Conservation (phyloP, 2,797 vertebrate genomes). For the Amazona ochrocephala region DNA sequence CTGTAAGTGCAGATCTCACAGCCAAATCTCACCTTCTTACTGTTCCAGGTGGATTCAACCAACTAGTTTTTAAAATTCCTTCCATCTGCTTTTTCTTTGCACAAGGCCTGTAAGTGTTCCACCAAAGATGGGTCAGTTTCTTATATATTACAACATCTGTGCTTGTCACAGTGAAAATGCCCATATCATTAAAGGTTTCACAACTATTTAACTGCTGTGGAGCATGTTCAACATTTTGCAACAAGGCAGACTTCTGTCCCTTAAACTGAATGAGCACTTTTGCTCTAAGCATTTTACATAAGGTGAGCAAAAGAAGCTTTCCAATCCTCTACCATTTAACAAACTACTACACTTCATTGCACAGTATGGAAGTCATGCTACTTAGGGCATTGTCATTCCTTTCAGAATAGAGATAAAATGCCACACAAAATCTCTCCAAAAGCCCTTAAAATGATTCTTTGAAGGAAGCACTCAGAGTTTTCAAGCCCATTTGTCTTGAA, state of each 20-base stretch:
- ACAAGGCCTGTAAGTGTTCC: background rate
- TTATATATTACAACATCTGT: background rate
- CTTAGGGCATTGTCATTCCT: slow-evolving; percentile 35
- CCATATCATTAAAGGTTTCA: background rate
- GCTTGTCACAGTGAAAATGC: background rate
- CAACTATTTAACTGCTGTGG: background rate
- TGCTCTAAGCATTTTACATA: slow-evolving; percentile 22
- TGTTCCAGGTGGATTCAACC: background rate
- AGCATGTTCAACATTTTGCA: slow-evolving; percentile 27
- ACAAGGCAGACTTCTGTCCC: slow-evolving; percentile 15
- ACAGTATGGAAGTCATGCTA: background rate
- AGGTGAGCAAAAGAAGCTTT: background rate
- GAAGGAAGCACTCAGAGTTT: slow-evolving; percentile 29
- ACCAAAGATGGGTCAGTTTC: background rate
- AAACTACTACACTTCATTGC: background rate
- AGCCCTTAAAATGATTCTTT: slow-evolving; percentile 48
- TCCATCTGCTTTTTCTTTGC: background rate
- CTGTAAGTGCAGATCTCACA: background rate
- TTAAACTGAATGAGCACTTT: slow-evolving; percentile 31
- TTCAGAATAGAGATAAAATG: slow-evolving; percentile 19
- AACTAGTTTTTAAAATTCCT: background rate
- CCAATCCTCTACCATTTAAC: background rate
- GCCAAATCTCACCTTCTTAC: background rate
- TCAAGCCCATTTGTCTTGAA: slow-evolving; percentile 40
- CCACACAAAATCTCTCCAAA: background rate